Evolutionary conservation across 2,888 invertebrate genomes (phyloP).

Genomic region (Melinopterus prodromus): DNA sequence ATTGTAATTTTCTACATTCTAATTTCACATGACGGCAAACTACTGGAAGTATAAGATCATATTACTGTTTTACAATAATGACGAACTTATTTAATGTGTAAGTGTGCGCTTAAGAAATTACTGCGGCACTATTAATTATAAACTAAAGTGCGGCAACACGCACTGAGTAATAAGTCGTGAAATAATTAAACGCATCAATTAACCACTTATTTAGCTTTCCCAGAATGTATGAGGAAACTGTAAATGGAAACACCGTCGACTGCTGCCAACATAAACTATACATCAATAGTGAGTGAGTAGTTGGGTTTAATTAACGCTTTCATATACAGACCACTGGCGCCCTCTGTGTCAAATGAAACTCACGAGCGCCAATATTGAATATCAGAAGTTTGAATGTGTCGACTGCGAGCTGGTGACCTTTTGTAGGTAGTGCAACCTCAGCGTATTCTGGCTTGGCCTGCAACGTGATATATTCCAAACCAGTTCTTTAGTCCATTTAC

Average conservation of each 20-base stretch:
- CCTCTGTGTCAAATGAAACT: slow-evolving; percentile 4
- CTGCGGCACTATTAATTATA: neutral
- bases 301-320: neutral
- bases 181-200: neutral
- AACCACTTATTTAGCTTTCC: neutral
- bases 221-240: neutral
- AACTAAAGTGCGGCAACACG: neutral
- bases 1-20: neutral
- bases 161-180: neutral
- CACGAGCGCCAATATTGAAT: neutral
- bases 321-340: neutral
- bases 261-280: neutral
- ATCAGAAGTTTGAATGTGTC: neutral
- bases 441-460: neutral
- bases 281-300: neutral
- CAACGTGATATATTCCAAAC: slow-evolving; percentile 4
- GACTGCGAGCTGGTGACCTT: neutral
- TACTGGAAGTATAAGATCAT: neutral
- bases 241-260: neutral
- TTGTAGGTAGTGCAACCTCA: neutral
- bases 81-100: neutral
- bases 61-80: neutral
- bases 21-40: neutral
- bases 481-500: slow-evolving; percentile 4
- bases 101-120: neutral